These are phyloP conservation scores for Atrina japonica DNA, from an alignment of 2,888 invertebrate species.

Conservation along the genomic window DNA sequence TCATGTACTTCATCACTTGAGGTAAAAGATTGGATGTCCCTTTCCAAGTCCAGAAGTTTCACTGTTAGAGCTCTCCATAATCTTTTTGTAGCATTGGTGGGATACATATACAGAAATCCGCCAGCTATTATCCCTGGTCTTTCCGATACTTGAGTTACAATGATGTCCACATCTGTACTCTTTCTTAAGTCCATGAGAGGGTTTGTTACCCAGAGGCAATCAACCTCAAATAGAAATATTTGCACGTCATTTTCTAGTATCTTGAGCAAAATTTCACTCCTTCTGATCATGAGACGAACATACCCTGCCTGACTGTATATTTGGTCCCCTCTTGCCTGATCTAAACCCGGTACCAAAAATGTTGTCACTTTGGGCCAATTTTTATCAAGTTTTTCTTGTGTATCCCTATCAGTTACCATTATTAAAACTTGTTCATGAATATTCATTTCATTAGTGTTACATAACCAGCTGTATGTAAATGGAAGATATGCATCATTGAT, in stretches of 20 bases:
- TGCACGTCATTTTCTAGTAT: constrained; percentile 55
- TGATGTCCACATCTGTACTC: constrained; percentile 49
- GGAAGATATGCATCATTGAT: constrained; percentile 63
- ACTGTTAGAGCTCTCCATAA: constrained; percentile 60
- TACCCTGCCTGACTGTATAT: constrained; percentile 66
- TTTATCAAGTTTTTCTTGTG: constrained; percentile 51
- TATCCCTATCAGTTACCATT: constrained; percentile 59
- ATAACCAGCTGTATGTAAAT: constrained; percentile 63
- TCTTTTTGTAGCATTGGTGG: constrained; percentile 51
- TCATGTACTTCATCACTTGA: constrained; percentile 50
- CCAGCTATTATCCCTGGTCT: constrained; percentile 51
- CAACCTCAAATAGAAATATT: constrained; percentile 67
- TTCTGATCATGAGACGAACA: constrained; percentile 60
- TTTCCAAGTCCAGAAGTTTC: constrained; percentile 50
- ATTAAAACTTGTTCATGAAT: constrained; percentile 61
- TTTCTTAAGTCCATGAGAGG: constrained; percentile 54
- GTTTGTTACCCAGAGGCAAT: constrained; percentile 64
- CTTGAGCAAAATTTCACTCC: constrained; percentile 55
- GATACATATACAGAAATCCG: constrained; percentile 61
- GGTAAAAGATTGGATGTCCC: constrained; percentile 45
- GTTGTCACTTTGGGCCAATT: constrained; percentile 63
- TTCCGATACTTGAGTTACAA: constrained; percentile 54
- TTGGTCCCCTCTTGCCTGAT: constrained; percentile 54
- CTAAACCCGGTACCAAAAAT: constrained; percentile 44
- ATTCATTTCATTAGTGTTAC: constrained; percentile 64